Evolutionary conservation across 2,888 invertebrate genomes (phyloP).

Genomic region (Tipula unca): DNA sequence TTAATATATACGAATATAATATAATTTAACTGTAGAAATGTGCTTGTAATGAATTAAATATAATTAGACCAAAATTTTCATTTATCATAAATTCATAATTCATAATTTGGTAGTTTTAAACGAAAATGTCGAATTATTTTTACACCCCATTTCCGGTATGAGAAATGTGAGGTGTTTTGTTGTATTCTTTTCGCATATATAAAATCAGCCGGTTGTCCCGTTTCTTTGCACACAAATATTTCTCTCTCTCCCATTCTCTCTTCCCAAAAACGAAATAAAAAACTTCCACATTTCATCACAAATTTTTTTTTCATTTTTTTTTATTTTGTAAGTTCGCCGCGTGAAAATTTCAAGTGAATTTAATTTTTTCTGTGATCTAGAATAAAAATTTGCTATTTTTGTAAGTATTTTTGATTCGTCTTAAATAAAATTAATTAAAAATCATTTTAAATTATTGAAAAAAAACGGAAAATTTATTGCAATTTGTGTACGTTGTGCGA

Average conservation of each 20-base stretch:
- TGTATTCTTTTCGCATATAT: background rate
- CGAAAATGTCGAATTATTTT: background rate
- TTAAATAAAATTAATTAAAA: conserved; percentile 14
- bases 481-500: background rate
- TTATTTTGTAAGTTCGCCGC: conserved; percentile 14
- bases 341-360: conserved; percentile 18
- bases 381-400: conserved; percentile 20
- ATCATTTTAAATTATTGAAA: background rate
- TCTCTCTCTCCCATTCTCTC: background rate
- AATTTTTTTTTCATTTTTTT: conserved; percentile 1
- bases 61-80: background rate
- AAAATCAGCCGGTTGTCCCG: background rate
- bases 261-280: background rate
- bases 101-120: background rate
- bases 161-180: background rate
- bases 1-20: background rate
- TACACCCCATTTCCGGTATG: background rate
- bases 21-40: background rate
- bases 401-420: conserved; percentile 17
- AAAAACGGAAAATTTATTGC: background rate
- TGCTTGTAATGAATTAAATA: background rate
- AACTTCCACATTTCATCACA: background rate
- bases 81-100: background rate
- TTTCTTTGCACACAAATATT: background rate
- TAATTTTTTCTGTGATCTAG: conserved; percentile 19